Evolutionary conservation across 2,888 invertebrate species (phyloP), one percentile per base, ranked within the genome.

Genomic region (Anoplius nigerrimus): DNA sequence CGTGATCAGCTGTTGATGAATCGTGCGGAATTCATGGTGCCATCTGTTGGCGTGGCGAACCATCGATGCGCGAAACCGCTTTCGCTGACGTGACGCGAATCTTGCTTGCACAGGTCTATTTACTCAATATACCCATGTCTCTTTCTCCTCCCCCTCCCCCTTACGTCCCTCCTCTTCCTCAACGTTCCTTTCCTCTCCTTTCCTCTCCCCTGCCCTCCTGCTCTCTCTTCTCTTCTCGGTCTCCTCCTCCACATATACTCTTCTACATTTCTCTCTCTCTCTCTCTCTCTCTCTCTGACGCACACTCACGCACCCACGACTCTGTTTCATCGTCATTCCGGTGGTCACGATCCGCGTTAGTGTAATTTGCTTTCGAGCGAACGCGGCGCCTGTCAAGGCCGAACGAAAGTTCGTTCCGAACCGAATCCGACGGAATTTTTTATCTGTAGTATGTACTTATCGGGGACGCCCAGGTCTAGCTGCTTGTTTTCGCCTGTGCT

Each of bases 401-500:
- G 72, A 77, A 75, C 71, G 75, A 78, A 79, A 78, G 77, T 79
- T 78, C 72, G 75, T 57, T 73, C 70, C 71, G 75, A 76, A 73
- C 68, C 77, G 77, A 79, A 79, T 78, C 73, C 69, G 71, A 72
- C 77, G 72, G 76, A 76, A 77, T 82, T 78, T 79, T 79, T 84
- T 83, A 81, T 83, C 80, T 82, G 65, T 82, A 78, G 76, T 80
- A 71, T 71, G 79, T 69, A 81, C 78, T 84, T 84, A 84, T 84
- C 83, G 81, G 82, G 78, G 75, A 79, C 81, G 84, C 74, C 76
- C 84, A 82, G 82, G 82, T 87, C 88, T 88, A 88, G 87, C 84
- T 85, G 80, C 81, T 87, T 88, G 83, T 86, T 87, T 87, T 87
- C 81, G 84, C 80, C 78, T 79, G 79, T 74, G 83, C 84, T 85